These are phyloP conservation scores for Drosophila nikananu DNA, from an alignment of 1,140 invertebrate genomes.

Conservation along the genomic window DNA sequence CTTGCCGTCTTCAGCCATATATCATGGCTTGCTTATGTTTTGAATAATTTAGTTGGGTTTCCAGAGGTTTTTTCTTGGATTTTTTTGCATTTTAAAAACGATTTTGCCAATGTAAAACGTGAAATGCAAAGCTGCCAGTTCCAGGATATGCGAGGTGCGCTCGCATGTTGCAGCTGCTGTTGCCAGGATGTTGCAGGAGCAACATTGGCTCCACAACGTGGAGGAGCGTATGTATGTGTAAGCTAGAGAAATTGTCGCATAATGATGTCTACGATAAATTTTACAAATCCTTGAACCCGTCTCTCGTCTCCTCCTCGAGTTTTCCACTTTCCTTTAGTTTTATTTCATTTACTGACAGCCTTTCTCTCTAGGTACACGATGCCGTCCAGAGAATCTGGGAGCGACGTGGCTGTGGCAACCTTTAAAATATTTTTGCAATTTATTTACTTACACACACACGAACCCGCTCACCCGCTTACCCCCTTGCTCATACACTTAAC, in stretches of 20 bases:
- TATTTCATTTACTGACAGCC: constrained; percentile 67
- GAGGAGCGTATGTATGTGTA: constrained; percentile 16
- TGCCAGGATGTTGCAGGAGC: constrained; percentile 13
- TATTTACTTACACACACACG: constrained; percentile 53
- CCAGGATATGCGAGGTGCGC: constrained; percentile 30
- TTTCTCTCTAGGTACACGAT: constrained; percentile 14
- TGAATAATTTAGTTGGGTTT: constrained; percentile 70
- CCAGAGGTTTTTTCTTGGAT: constrained; percentile 8
- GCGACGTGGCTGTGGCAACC: constrained; percentile 70
- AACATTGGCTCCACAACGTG: constrained; percentile 6
- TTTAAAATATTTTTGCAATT: constrained; percentile 81
- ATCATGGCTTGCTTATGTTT: constrained; percentile 76
- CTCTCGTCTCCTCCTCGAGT: constrained; percentile 11
- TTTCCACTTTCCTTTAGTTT: constrained; percentile 51
- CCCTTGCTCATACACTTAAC: constrained; percentile 61
- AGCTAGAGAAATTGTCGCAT: constrained; percentile 73
- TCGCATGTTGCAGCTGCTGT: constrained; percentile 67
- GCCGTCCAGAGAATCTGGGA: constrained; percentile 32
- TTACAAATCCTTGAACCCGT: constrained; percentile 67
- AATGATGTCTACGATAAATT: constrained; percentile 81
- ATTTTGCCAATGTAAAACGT: constrained; percentile 78
- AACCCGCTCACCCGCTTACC: constrained; percentile 5
- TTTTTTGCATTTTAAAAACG: constrained; percentile 71
- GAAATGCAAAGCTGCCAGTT: constrained; percentile 71
- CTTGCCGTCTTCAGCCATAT: constrained; percentile 32